phyloP scores from a whole-genome alignment of 2,797 vertebrate species.

The Diplodus sargus region DNA sequence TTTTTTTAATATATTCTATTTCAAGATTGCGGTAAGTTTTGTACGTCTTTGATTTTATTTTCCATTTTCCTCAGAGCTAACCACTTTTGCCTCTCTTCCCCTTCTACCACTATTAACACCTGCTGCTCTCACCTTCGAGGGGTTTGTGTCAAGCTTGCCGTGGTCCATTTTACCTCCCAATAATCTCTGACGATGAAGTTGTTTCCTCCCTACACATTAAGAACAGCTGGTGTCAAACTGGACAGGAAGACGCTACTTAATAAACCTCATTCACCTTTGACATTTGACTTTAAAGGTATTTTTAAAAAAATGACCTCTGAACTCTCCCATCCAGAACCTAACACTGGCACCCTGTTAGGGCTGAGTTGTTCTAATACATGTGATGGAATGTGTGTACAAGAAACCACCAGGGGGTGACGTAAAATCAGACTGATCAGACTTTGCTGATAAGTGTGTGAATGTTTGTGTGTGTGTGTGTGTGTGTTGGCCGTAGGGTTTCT shows the following conservation, averaged over 20 bases:
- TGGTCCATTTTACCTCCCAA: slow-evolving; percentile 66
- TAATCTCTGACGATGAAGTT: slow-evolving; percentile 50
- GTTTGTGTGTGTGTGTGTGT: slow-evolving; percentile 50
- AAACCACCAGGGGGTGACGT: slow-evolving; percentile 44
- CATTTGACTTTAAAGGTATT: slow-evolving; percentile 54
- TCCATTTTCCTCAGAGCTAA: slow-evolving; percentile 63
- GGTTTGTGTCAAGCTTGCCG: slow-evolving; percentile 70
- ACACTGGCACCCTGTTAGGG: slow-evolving; percentile 42
- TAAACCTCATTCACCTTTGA: slow-evolving; percentile 61
- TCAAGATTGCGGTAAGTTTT: slow-evolving; percentile 98
- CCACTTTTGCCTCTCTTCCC: slow-evolving; percentile 63
- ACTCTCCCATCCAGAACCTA: slow-evolving; percentile 56
- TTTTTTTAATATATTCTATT: slow-evolving; percentile 73
- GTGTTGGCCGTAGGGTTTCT: slow-evolving; percentile 90
- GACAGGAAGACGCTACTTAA: slow-evolving; percentile 45
- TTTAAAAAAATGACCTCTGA: slow-evolving; percentile 55
- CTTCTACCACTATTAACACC: slow-evolving; percentile 74
- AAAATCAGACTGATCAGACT: slow-evolving; percentile 22
- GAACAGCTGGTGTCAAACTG: slow-evolving; percentile 25
- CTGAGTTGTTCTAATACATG: slow-evolving; percentile 62
- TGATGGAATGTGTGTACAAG: slow-evolving; percentile 10
- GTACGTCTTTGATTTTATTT: slow-evolving; percentile 51
- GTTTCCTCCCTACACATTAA: slow-evolving; percentile 42
- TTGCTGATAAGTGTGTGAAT: slow-evolving; percentile 11
- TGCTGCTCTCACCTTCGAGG: slow-evolving; percentile 50